phyloP scores from a whole-genome alignment of 2,797 vertebrate genomes.

The Zenarchopterus dispar region DNA sequence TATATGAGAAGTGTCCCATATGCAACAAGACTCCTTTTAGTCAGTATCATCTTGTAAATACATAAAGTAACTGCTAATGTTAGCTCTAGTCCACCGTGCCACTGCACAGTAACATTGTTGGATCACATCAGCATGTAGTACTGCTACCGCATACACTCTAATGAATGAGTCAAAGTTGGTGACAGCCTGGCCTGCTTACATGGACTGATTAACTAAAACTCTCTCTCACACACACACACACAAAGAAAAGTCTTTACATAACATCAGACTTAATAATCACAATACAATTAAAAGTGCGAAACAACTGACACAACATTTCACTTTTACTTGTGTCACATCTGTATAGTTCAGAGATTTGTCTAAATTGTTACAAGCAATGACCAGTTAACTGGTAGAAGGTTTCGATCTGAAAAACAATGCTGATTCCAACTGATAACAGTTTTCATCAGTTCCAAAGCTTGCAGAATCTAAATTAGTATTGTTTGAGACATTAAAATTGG shows the following conservation, averaged over 20 bases:
- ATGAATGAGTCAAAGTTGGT: constrained; percentile 64
- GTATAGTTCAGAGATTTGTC: constrained; percentile 25
- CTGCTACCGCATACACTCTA: constrained; percentile 63
- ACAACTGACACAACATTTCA: constrained; percentile 30
- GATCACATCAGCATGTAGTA: constrained; percentile 37
- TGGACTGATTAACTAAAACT: constrained; percentile 33
- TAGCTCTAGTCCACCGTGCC: constrained; percentile 33
- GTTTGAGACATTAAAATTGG: constrained; percentile 30
- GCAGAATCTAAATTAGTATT: constrained; percentile 9
- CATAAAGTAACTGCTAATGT: constrained; percentile 42
- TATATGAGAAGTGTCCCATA: constrained; percentile 8
- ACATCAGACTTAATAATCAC: constrained; percentile 53
- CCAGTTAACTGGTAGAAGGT: constrained; percentile 15
- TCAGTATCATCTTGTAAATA: constrained; percentile 26
- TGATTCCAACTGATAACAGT: neutral
- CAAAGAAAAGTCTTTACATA: constrained; percentile 26
- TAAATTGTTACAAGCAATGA: constrained; percentile 3
- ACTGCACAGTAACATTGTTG: constrained; percentile 39
- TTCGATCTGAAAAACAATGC: constrained; percentile 28
- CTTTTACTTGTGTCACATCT: constrained; percentile 49
- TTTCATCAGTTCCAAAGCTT: constrained; percentile 11
- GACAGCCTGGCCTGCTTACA: constrained; percentile 44
- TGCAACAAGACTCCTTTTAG: constrained; percentile 21
- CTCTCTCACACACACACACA: constrained; percentile 22
- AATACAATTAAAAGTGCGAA: constrained; percentile 47